Evolutionary conservation across 2,888 invertebrate genomes (phyloP), one percentile per base, ranked within the genome.

Genomic region (Andrena praecox): DNA sequence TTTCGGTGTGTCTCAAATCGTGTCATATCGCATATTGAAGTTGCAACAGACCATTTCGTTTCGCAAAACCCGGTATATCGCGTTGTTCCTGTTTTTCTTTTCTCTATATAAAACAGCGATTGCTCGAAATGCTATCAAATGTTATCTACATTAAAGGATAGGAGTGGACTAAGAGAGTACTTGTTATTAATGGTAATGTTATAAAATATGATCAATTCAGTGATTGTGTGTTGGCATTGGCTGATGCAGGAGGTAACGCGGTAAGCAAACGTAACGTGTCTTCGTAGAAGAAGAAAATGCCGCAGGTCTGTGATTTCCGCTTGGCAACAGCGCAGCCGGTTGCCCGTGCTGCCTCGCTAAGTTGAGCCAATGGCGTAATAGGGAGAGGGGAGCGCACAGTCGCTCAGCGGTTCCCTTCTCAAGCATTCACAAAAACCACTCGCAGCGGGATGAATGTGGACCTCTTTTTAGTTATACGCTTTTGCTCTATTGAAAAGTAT

Each of bases 241-340:
- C 33, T n/a, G 62, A 69, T 71, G 73, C 64, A 72, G 75, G 50
- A 78, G 85, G 78, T 52, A 85, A 82, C 60, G 71, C 68, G 80
- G 77, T 68, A 77, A 69, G 64, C 64, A 78, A 80, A 77, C 75
- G 67, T 35, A 77, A 71, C 80, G 69, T 71, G 66, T 74, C 67
- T 80, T 82, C 83, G 75, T 87, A 79, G 82, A 88, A 86, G 86
- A 86, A 88, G 88, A 86, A 89, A 88, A 87, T 84, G 82, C 80
- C 74, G 88, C 82, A 85, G 80, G 84, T 87, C 85, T 82, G 89
- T 85, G 88, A 90, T 91, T 92, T 93, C 92, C 93, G 93, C 93
- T 93, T 92, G 92, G 93, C 92, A 93, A 93, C 93, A 93, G 91
- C 90, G 91, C 88, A 85, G 85, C 84, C 86, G 85, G 86, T 87